Percentiles rank a stretch among this genome's conserved stretches.
These are phyloP conservation scores for Diaprepes abbreviatus DNA, from an alignment of 2,888 invertebrate species.

Conservation along the genomic window DNA sequence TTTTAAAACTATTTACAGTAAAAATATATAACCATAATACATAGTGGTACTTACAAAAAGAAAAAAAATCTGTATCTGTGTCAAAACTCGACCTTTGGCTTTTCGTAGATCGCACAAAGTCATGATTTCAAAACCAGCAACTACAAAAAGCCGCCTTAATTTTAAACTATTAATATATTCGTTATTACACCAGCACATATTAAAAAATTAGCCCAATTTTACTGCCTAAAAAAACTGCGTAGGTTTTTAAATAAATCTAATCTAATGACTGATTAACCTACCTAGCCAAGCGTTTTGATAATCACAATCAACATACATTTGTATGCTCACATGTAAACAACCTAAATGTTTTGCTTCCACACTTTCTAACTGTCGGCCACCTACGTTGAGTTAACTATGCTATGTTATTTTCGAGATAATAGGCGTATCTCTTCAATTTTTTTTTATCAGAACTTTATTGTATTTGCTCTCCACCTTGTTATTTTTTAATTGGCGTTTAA, in stretches of 20 bases:
- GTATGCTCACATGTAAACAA: conserved; percentile 19
- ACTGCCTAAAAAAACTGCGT: conserved; percentile 2
- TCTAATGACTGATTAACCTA: conserved; percentile 23
- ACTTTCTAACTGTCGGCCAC: conserved; percentile 27
- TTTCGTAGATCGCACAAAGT: too few species aligned
- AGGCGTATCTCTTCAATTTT: conserved; percentile 17
- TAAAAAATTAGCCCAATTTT: conserved; percentile 7
- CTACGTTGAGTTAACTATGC: conserved; percentile 12
- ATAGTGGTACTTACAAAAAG: too few species aligned
- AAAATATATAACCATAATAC: too few species aligned
- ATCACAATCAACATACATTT: conserved; percentile 17
- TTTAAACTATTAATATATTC: neutral
- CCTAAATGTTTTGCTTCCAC: conserved; percentile 19
- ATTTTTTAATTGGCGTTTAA: conserved; percentile 3
- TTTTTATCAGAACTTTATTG: conserved; percentile 2
- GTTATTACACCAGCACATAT: neutral
- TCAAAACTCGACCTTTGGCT: too few species aligned
- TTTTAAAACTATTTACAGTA: too few species aligned
- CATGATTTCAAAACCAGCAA: too few species aligned
- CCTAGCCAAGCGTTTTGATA: conserved; percentile 15
- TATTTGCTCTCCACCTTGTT: conserved; percentile 1
- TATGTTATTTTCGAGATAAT: conserved; percentile 28
- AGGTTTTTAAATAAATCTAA: conserved; percentile 3
- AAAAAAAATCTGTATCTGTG: too few species aligned
- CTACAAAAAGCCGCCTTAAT: neutral